Conservation (phyloP, 1,140 invertebrate species). For the Phymastichus coffea region DNA sequence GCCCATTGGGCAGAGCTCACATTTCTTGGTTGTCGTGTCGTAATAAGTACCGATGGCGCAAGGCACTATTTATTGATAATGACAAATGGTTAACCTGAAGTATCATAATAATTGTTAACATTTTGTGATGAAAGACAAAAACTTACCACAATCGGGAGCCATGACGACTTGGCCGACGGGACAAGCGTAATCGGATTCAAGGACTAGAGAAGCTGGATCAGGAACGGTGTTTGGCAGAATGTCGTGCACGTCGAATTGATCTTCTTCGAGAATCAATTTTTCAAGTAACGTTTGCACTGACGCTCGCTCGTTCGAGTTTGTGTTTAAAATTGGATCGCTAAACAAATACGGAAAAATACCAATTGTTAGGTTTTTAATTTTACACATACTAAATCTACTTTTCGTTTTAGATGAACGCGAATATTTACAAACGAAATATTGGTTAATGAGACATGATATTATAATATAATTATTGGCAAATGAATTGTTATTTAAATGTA, state of each 20-base stretch:
- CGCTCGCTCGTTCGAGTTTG: slow-evolving; percentile 82
- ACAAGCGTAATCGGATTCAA: slow-evolving; percentile 91
- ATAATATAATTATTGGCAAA: slow-evolving; percentile 1
- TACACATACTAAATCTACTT: too few relatives aligned
- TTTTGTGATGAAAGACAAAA: background rate
- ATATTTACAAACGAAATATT: slow-evolving; percentile 45
- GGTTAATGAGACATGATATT: background rate
- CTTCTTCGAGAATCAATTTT: slow-evolving; percentile 85
- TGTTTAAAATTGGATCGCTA: slow-evolving; percentile 87
- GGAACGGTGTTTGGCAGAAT: slow-evolving; percentile 92
- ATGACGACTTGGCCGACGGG: slow-evolving; percentile 89
- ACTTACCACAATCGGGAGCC: slow-evolving; percentile 83
- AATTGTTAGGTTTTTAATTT: background rate
- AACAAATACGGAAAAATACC: slow-evolving; percentile 32
- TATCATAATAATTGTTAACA: too few relatives aligned
- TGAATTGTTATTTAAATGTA: slow-evolving; percentile 1
- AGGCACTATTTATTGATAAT: slow-evolving; percentile 76
- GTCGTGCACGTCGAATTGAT: slow-evolving; percentile 89
- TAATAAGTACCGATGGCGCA: slow-evolving; percentile 92
- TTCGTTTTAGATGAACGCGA: slow-evolving; percentile 29
- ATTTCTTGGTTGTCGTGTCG: slow-evolving; percentile 72
- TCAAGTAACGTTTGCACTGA: slow-evolving; percentile 81
- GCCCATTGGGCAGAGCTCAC: slow-evolving; percentile 82
- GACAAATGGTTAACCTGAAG: too few relatives aligned
- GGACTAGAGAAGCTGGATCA: slow-evolving; percentile 82